These are phyloP conservation scores for Clinocottus analis DNA, from an alignment of 2,113 vertebrate species.

Conservation along the genomic window DNA sequence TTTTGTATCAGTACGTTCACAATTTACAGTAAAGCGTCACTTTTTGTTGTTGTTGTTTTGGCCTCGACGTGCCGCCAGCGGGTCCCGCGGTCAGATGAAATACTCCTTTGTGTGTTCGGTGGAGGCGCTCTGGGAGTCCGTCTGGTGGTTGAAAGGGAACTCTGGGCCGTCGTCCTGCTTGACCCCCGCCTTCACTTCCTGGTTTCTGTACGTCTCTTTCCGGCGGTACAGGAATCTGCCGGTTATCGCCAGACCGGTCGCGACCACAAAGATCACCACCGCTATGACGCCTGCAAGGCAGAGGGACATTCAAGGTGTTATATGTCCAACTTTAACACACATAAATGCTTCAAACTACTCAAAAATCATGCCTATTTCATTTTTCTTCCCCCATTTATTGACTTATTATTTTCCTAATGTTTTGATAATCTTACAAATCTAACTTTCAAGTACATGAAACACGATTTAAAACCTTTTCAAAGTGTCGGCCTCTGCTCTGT, in stretches of 20 bases:
- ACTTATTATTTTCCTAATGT: constrained; percentile 2
- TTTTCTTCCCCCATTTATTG: no score
- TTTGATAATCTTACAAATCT: constrained; percentile 21
- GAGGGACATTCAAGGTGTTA: neutral
- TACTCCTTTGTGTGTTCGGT: constrained; percentile 93
- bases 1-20: constrained; percentile 52
- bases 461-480: constrained; percentile 28
- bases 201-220: constrained; percentile 88
- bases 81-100: constrained; percentile 92
- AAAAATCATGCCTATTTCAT: neutral
- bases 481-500: constrained; percentile 4
- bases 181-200: constrained; percentile 85
- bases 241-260: constrained; percentile 86
- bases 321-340: no score
- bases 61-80: constrained; percentile 22
- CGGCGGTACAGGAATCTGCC: constrained; percentile 87
- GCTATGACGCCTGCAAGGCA: constrained; percentile 89
- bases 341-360: neutral
- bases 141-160: constrained; percentile 87
- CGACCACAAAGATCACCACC: constrained; percentile 89
- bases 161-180: constrained; percentile 88
- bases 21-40: constrained; percentile 49
- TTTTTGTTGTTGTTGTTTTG: neutral
- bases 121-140: constrained; percentile 84
- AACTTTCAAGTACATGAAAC: constrained; percentile 27